Evolutionary conservation across 2,888 invertebrate genomes (phyloP), one percentile per base, ranked within the genome.

Genomic region (Drosophila helvetica): DNA sequence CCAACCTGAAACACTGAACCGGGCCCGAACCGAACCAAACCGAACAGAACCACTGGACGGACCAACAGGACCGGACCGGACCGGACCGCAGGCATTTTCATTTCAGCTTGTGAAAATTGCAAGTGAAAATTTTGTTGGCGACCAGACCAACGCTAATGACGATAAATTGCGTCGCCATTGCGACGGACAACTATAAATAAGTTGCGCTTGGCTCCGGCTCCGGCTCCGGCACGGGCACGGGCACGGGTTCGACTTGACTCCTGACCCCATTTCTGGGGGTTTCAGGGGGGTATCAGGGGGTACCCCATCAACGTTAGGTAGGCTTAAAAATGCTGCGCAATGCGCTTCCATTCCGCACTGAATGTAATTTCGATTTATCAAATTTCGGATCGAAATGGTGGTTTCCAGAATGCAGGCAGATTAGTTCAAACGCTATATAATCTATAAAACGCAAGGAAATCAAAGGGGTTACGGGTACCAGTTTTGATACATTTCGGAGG

Each of bases 1-100:
- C 7, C 27, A 27, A 8, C 19, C 61, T 25, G 25, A 22, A 27
- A 30, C 30, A 30, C 60, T 12, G 61, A 38, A 46, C 19, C 55
- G 10, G 42, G 56, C 38, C 65, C 47, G 45, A 30, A 38, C 33
- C 33, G 70, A 43, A 57, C 65, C 47, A 47, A 30, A 38, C 33
- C 33, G 70, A 43, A 57, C 19, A 1, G 70, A 43, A 58, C 66
- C 59, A 47, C 38, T 50, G 73, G 46, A 76, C 48, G 63, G 30
- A 66, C 68, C 67, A 43, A 59, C 25, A 74, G 61, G 48, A 72
- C 88, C 80, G 78, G 48, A 72, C 88, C 80, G 78, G 48, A 72
- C 88, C 78, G 75, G 46, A 72, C 88, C 80, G 78, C 84, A 74
- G 88, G 89, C 89, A 72, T 85, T 85, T 80, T 83, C 86, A 86